Conservation (phyloP, 2,113 vertebrate genomes). For the Datnioides undecimradiatus region DNA sequence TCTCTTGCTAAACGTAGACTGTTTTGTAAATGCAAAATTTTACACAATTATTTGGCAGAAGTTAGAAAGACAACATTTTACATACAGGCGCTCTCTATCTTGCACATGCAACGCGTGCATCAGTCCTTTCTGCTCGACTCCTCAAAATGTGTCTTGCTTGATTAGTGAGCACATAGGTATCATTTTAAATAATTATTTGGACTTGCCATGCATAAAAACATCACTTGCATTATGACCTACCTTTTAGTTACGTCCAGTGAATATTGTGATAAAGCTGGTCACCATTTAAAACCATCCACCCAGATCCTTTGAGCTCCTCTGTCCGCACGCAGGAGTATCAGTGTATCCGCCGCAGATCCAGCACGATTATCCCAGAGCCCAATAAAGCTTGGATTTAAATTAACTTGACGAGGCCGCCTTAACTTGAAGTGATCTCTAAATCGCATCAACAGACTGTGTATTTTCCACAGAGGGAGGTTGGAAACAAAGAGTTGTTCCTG, state of each 20-base stretch:
- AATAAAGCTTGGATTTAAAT: slow-evolving; percentile 73
- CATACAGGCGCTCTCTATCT: neutral
- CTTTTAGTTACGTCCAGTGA: slow-evolving; percentile 56
- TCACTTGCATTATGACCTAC: slow-evolving; percentile 54
- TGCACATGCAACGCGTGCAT: slow-evolving; percentile 15
- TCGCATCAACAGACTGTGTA: slow-evolving; percentile 54
- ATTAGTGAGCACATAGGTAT: slow-evolving; percentile 19
- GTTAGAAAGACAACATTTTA: slow-evolving; percentile 22
- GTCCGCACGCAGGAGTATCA: slow-evolving; percentile 59
- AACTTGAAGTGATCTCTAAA: slow-evolving; percentile 64
- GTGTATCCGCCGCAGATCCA: slow-evolving; percentile 69
- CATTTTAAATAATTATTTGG: neutral
- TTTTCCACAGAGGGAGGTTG: slow-evolving; percentile 30
- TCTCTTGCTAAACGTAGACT: neutral
- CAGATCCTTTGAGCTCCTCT: slow-evolving; percentile 62
- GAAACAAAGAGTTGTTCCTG: slow-evolving; percentile 72
- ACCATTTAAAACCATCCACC: slow-evolving; percentile 74
- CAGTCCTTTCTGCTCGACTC: slow-evolving; percentile 7
- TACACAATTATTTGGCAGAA: neutral
- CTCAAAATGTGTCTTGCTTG: slow-evolving; percentile 12
- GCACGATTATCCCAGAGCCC: slow-evolving; percentile 71
- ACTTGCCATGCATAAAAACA: slow-evolving; percentile 20
- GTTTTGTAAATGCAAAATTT: neutral
- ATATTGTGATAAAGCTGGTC: slow-evolving; percentile 45
- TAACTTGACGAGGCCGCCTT: slow-evolving; percentile 66